Evolutionary conservation across 2,797 vertebrate genomes (phyloP).

Genomic region (Gambusia yucatana): DNA sequence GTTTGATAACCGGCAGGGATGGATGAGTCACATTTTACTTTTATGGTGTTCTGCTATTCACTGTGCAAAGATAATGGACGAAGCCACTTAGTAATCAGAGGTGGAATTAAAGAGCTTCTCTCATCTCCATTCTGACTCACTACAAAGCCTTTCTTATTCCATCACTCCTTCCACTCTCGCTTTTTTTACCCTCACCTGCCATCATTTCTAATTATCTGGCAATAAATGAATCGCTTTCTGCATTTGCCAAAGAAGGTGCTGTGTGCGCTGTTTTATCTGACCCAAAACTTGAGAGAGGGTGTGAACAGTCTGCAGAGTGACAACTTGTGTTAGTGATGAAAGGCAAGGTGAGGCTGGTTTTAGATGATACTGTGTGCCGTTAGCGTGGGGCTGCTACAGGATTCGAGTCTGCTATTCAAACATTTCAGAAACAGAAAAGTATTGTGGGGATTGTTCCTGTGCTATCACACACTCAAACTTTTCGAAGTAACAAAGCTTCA

Average conservation of each 20-base stretch:
- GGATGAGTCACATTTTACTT: constrained; percentile 79
- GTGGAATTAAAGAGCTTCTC: constrained; percentile 73
- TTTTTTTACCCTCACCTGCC: constrained; percentile 55
- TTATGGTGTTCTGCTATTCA: constrained; percentile 74
- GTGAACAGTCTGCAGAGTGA: constrained; percentile 14
- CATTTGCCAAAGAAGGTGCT: constrained; percentile 58
- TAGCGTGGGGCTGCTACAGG: not conserved
- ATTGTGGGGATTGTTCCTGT: not conserved
- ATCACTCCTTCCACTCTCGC: constrained; percentile 40
- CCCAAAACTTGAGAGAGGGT: constrained; percentile 38
- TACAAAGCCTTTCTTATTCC: constrained; percentile 71
- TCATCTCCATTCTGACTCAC: constrained; percentile 71
- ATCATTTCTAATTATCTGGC: constrained; percentile 73
- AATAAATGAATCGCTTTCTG: constrained; percentile 62
- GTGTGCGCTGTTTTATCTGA: constrained; percentile 58
- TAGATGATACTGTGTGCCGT: constrained; percentile 1
- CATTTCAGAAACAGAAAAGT: constrained; percentile 6
- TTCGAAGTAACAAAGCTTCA: not conserved
- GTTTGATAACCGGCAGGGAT: constrained; percentile 70
- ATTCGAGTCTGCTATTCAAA: constrained; percentile 7
- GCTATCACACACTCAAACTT: not conserved
- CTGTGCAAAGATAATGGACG: constrained; percentile 77
- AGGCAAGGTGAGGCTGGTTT: constrained; percentile 9
- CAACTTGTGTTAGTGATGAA: constrained; percentile 8
- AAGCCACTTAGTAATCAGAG: constrained; percentile 78